Evolutionary conservation across 2,888 invertebrate genomes (phyloP).

Genomic region (Hydrotaea cyrtoneurina): DNA sequence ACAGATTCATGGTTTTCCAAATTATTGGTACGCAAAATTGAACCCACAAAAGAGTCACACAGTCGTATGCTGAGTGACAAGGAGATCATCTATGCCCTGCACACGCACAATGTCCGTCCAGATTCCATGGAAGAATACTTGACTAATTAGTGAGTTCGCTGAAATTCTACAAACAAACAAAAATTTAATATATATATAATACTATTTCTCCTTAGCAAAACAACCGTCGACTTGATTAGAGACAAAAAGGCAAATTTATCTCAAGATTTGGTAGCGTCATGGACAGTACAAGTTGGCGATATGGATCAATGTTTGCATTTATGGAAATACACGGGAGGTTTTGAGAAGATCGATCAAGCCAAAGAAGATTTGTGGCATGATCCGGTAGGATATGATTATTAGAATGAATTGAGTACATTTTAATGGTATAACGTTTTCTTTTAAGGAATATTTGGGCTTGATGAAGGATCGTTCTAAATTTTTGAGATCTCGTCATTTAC

Average conservation of each 20-base stretch:
- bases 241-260: conserved; percentile 87
- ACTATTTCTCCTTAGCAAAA: conserved; percentile 83
- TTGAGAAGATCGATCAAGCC: conserved; percentile 91
- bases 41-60: conserved; percentile 97
- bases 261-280: conserved; percentile 95
- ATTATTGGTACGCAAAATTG: conserved; percentile 93
- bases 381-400: conserved; percentile 81
- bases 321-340: conserved; percentile 97
- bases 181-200: conserved; percentile 20
- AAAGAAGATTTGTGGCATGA: conserved; percentile 86
- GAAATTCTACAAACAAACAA: background rate
- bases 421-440: conserved; percentile 23
- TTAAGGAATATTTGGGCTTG: conserved; percentile 87
- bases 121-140: conserved; percentile 93
- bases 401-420: background rate
- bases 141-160: conserved; percentile 90
- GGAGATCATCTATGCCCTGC: conserved; percentile 96
- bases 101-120: conserved; percentile 96
- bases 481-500: conserved; percentile 93
- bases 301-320: conserved; percentile 98
- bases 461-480: conserved; percentile 89
- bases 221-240: conserved; percentile 88
- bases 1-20: conserved; percentile 93
- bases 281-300: conserved; percentile 94
- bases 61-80: conserved; percentile 98